Evolutionary conservation across 2,113 vertebrate species (phyloP).

Genomic region (Dipodomys spectabilis): DNA sequence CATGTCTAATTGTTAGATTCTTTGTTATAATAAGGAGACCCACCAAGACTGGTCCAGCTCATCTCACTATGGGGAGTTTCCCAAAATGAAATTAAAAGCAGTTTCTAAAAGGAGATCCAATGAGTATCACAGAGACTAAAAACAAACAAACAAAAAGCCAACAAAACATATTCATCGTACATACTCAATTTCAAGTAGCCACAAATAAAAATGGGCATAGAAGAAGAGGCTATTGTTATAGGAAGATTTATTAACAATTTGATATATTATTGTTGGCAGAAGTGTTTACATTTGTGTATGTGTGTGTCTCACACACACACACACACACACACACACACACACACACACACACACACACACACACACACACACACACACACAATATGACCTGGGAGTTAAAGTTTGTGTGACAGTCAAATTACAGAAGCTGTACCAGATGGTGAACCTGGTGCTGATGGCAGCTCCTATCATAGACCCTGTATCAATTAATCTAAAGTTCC

Average conservation of each 20-base stretch:
- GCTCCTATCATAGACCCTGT: slow-evolving; percentile 58
- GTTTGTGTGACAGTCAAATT: slow-evolving; percentile 49
- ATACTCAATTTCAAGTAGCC: neutral
- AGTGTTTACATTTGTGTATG: slow-evolving; percentile 48
- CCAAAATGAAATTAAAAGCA: neutral
- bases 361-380: neutral
- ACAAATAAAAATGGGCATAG: slow-evolving; percentile 28
- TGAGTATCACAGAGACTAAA: neutral
- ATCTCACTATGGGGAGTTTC: neutral
- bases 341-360: neutral
- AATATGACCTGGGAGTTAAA: slow-evolving; percentile 60
- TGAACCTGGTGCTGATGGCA: neutral
- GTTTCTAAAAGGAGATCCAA: neutral
- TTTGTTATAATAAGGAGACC: neutral
- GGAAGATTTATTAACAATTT: slow-evolving; percentile 58
- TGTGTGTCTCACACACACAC: neutral
- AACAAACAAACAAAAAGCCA: neutral
- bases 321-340: neutral
- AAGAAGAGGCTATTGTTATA: neutral
- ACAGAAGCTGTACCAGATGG: slow-evolving; percentile 15
- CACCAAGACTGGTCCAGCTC: neutral
- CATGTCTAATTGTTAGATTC: too few relatives aligned
- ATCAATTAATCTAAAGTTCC: slow-evolving; percentile 65
- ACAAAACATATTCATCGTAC: neutral
- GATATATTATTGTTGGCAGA: neutral